Base-by-base conservation (phyloP, 1,140 invertebrate genomes). In the Bombus superbus region DNA sequence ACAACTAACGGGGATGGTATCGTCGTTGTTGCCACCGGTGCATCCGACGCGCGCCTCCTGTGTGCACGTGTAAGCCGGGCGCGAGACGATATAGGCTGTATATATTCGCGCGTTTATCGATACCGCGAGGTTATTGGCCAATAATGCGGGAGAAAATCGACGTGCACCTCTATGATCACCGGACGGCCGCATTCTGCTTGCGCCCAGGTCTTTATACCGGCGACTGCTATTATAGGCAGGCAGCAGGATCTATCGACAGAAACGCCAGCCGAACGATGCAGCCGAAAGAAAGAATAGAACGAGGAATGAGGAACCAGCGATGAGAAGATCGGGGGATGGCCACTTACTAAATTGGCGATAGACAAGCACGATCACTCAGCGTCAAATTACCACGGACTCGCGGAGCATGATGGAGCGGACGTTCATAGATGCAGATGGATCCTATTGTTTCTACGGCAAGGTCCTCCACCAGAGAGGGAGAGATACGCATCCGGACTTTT, bases 271-370 rank as follows among this genome's bases (percentile, higher is more conserved):
- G 38, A n/a, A 57, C 40, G 22, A 38, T 22, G 57, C 15, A 15
- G 0, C 6, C 15, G 74, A 77, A 86, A 80, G 69, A 83, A 59
- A 71, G 32, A 13, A n/a, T 44, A 66, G 28, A 3, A 13, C 44
- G 18, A 18, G 28, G 25, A 6, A 64, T 10, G 57, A 40, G 57
- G 47, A 83, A 80, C 72, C 28, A 78, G 57, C 11, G 57, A 40
- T n/a, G 69, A 22, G 69, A 72, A 72, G 69, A 71, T 72, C 8
- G 44, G 28, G 69, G 73, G 74, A 81, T 47, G 57, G 64, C 80
- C 90, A 91, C 90, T 91, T 89, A 89, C 89, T 88, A 87, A 91
- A 91, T 88, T 84, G 83, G 81, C 81, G 88, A 91, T 91, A 87
- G 86, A 91, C 82, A 87, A 87, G 72, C 82, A 42, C 80, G 85